phyloP scores from a whole-genome alignment of 2,113 vertebrate species.

The Macaca mulatta region DNA sequence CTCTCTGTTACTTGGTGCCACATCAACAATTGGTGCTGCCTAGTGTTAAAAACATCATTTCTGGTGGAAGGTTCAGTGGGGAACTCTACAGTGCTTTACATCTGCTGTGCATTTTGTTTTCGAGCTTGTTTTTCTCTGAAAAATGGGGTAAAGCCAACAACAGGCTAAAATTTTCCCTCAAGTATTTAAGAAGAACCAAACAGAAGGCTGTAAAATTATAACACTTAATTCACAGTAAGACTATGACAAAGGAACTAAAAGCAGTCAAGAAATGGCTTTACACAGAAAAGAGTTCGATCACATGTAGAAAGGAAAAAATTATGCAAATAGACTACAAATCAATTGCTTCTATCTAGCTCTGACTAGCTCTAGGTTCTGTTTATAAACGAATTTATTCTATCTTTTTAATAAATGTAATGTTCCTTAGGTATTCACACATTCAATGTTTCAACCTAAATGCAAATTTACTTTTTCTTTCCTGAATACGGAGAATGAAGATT shows the following conservation, averaged over 20 bases:
- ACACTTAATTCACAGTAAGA: not conserved
- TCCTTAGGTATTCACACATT: not conserved
- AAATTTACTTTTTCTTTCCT: not conserved
- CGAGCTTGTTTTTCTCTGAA: conserved; percentile 42
- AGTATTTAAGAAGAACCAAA: conserved; percentile 35
- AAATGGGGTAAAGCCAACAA: conserved; percentile 4
- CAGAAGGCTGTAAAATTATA: not conserved
- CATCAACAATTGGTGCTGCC: not conserved
- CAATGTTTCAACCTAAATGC: not conserved
- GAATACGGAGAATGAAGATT: not conserved
- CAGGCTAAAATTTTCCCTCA: not conserved
- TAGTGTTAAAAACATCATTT: conserved; percentile 42
- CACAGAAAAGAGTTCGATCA: not conserved
- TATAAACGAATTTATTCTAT: not conserved
- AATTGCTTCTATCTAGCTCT: not conserved
- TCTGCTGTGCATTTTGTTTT: conserved; percentile 34
- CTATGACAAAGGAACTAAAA: not conserved
- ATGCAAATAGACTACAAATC: not conserved
- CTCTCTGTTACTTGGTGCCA: not conserved
- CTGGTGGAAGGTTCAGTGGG: not conserved
- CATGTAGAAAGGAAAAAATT: not conserved
- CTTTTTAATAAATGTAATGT: not conserved
- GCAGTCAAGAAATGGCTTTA: not conserved
- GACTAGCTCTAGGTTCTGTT: not conserved
- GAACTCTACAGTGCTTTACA: not conserved